A percentile compares a stretch with the other conserved stretches of the same genome.
Conservation (phyloP, 2,888 invertebrate genomes). For the Lasioglossum vierecki region DNA sequence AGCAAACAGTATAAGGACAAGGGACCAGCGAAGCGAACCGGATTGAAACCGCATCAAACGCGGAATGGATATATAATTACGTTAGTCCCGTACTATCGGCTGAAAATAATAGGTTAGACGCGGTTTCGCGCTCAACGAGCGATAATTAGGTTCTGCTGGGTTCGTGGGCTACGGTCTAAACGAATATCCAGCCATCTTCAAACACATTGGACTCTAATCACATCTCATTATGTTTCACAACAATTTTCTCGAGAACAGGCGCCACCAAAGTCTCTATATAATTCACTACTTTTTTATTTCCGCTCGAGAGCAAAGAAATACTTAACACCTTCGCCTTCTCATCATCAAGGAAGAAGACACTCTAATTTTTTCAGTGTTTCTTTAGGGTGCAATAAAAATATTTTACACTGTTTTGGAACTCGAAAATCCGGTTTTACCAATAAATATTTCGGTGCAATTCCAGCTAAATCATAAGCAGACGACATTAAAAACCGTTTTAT, state of each 20-base stretch:
- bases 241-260: slow-evolving; percentile 1
- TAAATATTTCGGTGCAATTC: neutral
- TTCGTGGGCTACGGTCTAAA: slow-evolving; percentile 73
- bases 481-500: neutral
- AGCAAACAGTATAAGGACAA: slow-evolving; percentile 37
- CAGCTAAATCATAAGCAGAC: neutral
- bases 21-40: slow-evolving; percentile 53
- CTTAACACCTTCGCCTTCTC: neutral
- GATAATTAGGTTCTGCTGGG: slow-evolving; percentile 82
- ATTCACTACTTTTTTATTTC: neutral
- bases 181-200: slow-evolving; percentile 61
- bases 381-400: neutral
- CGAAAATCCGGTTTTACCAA: neutral
- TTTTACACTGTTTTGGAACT: neutral
- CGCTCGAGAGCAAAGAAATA: neutral
- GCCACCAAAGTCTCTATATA: neutral
- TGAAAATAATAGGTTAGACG: slow-evolving; percentile 80
- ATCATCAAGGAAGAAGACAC: too few species aligned
- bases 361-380: neutral
- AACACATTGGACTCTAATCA: slow-evolving; percentile 80
- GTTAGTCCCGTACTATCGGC: slow-evolving; percentile 77
- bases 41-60: slow-evolving; percentile 81
- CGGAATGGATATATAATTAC: slow-evolving; percentile 81
- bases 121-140: slow-evolving; percentile 65
- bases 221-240: slow-evolving; percentile 77